phyloP scores from a whole-genome alignment of 1,140 invertebrate genomes.

The Drosophila kurseongensis region DNA sequence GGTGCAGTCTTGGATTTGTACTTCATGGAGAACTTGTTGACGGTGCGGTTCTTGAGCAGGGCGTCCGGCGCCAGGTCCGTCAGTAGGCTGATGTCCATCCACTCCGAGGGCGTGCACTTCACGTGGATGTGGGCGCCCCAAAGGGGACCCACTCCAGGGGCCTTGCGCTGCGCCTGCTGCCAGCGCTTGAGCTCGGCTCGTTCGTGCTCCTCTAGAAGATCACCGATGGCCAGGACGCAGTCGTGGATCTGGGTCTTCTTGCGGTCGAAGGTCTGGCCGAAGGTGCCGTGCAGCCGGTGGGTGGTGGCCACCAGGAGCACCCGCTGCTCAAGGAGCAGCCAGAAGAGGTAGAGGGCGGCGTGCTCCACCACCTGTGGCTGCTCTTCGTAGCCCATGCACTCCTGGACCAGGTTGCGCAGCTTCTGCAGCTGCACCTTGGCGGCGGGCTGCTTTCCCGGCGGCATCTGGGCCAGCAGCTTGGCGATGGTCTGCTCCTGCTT shows the following conservation, averaged over 20 bases:
- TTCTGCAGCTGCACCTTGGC: slow-evolving; percentile 73
- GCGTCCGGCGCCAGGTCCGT: slow-evolving; percentile 60
- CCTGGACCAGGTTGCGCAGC: slow-evolving; percentile 73
- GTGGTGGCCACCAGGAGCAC: slow-evolving; percentile 72
- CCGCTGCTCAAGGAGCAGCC: slow-evolving; percentile 71
- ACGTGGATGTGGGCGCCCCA: slow-evolving; percentile 72
- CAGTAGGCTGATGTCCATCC: slow-evolving; percentile 57
- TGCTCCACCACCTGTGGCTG: slow-evolving; percentile 80
- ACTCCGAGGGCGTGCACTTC: slow-evolving; percentile 15
- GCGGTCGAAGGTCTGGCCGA: slow-evolving; percentile 74
- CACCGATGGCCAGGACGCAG: slow-evolving; percentile 47
- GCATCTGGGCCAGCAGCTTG: slow-evolving; percentile 63
- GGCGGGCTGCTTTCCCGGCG: slow-evolving; percentile 56
- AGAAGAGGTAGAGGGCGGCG: slow-evolving; percentile 72
- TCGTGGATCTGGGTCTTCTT: slow-evolving; percentile 67
- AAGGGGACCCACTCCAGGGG: slow-evolving; percentile 19
- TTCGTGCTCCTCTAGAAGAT: slow-evolving; percentile 67
- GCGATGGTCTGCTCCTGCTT: slow-evolving; percentile 61
- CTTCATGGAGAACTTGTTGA: slow-evolving; percentile 71
- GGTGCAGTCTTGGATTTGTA: slow-evolving; percentile 83
- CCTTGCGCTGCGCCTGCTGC: slow-evolving; percentile 44
- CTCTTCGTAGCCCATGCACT: slow-evolving; percentile 81
- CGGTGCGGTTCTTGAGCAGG: slow-evolving; percentile 55
- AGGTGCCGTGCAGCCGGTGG: slow-evolving; percentile 63
- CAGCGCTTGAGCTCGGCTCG: slow-evolving; percentile 56